Conservation (phyloP, 1,140 invertebrate species). For the Catajapyx aquilonaris region DNA sequence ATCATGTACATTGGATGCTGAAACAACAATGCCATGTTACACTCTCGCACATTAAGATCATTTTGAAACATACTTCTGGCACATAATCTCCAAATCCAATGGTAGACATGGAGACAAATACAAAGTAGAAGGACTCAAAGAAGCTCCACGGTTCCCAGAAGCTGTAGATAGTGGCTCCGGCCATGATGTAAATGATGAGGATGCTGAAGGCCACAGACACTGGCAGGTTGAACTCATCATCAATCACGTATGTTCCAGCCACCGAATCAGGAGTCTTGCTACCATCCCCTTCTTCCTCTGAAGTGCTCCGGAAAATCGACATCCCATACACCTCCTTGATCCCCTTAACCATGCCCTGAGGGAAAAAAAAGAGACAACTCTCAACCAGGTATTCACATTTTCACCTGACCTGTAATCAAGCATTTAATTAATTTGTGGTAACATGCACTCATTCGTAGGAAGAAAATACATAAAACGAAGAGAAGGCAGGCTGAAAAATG, state of each 20-base stretch:
- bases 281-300: conserved; percentile 5
- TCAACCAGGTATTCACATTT: no score
- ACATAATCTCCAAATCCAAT: conserved; percentile 85
- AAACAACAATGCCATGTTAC: conserved; percentile 9
- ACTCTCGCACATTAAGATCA: neutral
- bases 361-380: conserved; percentile 11
- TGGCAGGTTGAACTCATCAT: conserved; percentile 85
- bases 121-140: conserved; percentile 81
- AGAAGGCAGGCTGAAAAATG: no score
- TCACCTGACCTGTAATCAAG: no score
- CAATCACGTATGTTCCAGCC: conserved; percentile 28
- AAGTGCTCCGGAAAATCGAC: conserved; percentile 31
- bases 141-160: conserved; percentile 63
- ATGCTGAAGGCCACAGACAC: conserved; percentile 65
- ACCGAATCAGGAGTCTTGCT: conserved; percentile 7
- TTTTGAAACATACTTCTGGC: conserved; percentile 31
- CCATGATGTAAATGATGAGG: conserved; percentile 59
- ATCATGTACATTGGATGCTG: conserved; percentile 77
- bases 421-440: no score
- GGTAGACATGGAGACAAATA: conserved; percentile 85
- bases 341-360: conserved; percentile 57
- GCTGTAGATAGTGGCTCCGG: conserved; percentile 56
- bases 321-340: conserved; percentile 56
- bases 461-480: no score
- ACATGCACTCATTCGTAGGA: no score